These are phyloP conservation scores for Simalia tracyae DNA, from an alignment of 2,797 vertebrate genomes.

Conservation along the genomic window DNA sequence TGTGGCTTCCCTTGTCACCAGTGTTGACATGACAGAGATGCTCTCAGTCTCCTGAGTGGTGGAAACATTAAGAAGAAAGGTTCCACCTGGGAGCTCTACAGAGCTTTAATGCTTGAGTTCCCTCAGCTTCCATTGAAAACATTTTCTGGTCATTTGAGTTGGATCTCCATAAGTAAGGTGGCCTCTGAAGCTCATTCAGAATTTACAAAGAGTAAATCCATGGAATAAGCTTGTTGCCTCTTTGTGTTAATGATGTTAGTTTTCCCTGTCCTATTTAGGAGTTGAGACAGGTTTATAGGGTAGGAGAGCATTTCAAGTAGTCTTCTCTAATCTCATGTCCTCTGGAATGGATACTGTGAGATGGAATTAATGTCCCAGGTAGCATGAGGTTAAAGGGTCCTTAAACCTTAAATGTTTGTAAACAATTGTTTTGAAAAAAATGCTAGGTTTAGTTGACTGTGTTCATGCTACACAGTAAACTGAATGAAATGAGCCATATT, in stretches of 20 bases:
- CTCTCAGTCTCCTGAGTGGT: background rate
- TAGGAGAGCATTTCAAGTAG: too few relatives aligned
- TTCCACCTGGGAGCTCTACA: background rate
- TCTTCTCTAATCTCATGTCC: too few relatives aligned
- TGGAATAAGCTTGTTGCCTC: background rate
- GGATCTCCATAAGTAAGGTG: background rate
- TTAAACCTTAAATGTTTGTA: too few relatives aligned
- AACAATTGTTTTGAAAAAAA: too few relatives aligned
- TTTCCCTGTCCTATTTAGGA: background rate
- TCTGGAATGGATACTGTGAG: too few relatives aligned
- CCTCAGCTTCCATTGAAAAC: background rate
- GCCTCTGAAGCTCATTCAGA: background rate
- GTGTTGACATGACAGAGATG: background rate
- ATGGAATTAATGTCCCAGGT: too few relatives aligned
- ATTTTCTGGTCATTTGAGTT: background rate
- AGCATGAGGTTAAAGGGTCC: too few relatives aligned
- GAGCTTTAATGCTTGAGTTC: background rate
- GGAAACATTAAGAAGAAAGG: background rate
- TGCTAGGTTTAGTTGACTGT: too few relatives aligned
- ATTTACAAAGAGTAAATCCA: background rate
- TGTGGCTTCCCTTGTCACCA: background rate
- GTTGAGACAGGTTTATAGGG: background rate
- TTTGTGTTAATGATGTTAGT: background rate
- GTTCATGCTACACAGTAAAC: too few relatives aligned
- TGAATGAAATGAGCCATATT: too few relatives aligned